phyloP scores from a whole-genome alignment of 2,888 invertebrate species.

The Caenorhabditis sp. region DNA sequence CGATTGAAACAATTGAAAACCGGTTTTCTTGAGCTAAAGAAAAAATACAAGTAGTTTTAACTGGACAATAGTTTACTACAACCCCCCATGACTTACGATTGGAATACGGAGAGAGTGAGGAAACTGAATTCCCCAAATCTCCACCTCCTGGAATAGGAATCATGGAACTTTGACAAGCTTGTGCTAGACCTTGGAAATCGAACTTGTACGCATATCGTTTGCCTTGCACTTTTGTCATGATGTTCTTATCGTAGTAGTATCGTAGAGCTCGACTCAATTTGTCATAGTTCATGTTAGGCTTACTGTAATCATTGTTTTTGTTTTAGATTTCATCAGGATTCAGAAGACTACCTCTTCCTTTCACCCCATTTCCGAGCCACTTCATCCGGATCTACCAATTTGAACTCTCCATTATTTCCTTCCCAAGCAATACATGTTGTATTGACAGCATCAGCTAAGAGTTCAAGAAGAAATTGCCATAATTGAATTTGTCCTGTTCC shows the following conservation, averaged over 20 bases:
- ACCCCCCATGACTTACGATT: conserved; percentile 21
- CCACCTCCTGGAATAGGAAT: conserved; percentile 27
- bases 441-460: conserved; percentile 82
- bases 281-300: conserved; percentile 97
- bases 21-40: too few relatives aligned
- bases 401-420: conserved; percentile 91
- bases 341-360: conserved; percentile 77
- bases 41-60: background rate
- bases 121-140: conserved; percentile 39
- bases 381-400: conserved; percentile 91
- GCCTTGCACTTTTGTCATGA: conserved; percentile 96
- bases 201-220: conserved; percentile 95
- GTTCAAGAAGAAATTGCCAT: conserved; percentile 96
- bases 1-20: too few relatives aligned
- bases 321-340: background rate
- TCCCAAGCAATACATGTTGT: conserved; percentile 82
- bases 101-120: conserved; percentile 39
- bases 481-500: conserved; percentile 85
- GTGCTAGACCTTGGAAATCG: conserved; percentile 78
- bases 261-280: conserved; percentile 88
- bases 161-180: conserved; percentile 61
- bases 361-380: conserved; percentile 90
- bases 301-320: conserved; percentile 71
- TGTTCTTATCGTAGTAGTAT: conserved; percentile 97
- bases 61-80: too few relatives aligned